phyloP scores from a whole-genome alignment of 92 coral and sea anemone genomes.

The Palythoa caribaeorum region DNA sequence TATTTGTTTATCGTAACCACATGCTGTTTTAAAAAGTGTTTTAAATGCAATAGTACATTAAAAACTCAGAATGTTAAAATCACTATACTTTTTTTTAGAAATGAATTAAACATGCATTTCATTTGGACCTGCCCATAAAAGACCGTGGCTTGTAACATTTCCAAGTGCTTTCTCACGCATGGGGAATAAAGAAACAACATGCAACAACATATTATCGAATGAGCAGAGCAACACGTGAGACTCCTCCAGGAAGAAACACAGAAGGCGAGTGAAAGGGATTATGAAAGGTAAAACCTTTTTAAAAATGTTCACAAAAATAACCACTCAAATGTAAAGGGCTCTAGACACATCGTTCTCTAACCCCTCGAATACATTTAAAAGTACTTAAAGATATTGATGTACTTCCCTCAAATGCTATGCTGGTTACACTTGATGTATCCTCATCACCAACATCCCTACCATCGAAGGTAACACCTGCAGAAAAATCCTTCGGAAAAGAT shows the following conservation, averaged over 20 bases:
- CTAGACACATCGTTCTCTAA: no score
- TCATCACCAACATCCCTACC: no score
- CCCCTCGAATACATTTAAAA: no score
- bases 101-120: constrained; percentile 22
- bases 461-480: no score
- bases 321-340: no score
- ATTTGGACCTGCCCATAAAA: constrained; percentile 1
- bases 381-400: no score
- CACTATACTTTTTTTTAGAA: constrained; percentile 9
- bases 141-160: constrained; percentile 14
- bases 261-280: constrained; percentile 5
- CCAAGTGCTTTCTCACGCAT: constrained; percentile 15
- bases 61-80: background rate
- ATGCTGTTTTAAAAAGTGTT: no score
- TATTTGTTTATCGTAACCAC: background rate
- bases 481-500: no score
- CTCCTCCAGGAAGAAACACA: constrained; percentile 20
- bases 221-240: constrained; percentile 8
- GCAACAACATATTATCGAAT: constrained; percentile 4
- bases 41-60: background rate
- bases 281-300: background rate
- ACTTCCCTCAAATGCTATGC: no score
- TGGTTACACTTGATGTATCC: no score
- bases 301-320: background rate
- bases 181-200: constrained; percentile 22